These are phyloP conservation scores for Limnephilus marmoratus DNA, from an alignment of 2,888 invertebrate species.

Conservation along the genomic window DNA sequence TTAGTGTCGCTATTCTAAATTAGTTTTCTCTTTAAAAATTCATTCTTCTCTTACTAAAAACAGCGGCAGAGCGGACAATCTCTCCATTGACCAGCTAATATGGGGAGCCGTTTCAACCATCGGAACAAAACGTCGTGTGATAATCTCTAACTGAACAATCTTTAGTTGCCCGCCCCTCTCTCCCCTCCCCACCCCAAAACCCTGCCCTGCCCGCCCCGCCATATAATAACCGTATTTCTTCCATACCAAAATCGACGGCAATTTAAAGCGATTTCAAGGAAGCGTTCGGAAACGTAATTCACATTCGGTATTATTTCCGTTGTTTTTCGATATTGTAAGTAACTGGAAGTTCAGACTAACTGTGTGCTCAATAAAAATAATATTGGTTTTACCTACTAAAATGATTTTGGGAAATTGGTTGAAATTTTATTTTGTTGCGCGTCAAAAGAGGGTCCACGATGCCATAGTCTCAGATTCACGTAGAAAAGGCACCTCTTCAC, in stretches of 20 bases:
- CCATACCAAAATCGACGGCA: constrained; percentile 30
- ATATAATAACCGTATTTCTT: constrained; percentile 40
- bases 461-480: too few relatives aligned
- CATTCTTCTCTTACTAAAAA: background rate
- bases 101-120: background rate
- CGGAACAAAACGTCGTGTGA: constrained; percentile 34
- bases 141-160: constrained; percentile 37
- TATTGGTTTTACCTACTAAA: background rate
- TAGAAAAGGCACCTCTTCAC: too few relatives aligned
- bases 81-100: constrained; percentile 5
- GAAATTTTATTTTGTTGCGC: too few relatives aligned
- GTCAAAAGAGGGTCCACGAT: too few relatives aligned
- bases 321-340: constrained; percentile 2
- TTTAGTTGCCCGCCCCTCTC: background rate
- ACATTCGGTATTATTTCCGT: constrained; percentile 26
- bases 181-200: too few relatives aligned
- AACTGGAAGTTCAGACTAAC: background rate
- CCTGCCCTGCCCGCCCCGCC: background rate
- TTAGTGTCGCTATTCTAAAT: too few relatives aligned
- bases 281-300: constrained; percentile 19
- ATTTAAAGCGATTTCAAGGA: constrained; percentile 28
- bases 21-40: too few relatives aligned
- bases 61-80: background rate
- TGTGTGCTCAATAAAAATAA: background rate
- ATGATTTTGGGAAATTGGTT: background rate